Conservation (phyloP, 2,113 vertebrate genomes). For the Chascanopsetta lugubris region DNA sequence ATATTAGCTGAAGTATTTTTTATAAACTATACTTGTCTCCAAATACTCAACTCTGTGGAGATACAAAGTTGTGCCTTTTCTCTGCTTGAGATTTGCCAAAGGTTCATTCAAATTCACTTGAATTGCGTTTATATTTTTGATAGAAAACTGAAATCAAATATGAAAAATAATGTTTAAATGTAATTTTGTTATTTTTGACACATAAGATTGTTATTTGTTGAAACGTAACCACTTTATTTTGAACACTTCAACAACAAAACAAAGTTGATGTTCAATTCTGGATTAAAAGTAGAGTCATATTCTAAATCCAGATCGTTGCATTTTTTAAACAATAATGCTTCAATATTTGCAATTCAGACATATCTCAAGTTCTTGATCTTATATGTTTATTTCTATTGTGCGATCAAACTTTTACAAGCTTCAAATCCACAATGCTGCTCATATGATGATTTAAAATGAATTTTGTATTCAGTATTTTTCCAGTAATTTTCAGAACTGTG, state of each 20-base stretch:
- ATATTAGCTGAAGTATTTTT: background rate
- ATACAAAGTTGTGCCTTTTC: background rate
- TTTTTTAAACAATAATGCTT: background rate
- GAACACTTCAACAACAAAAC: background rate
- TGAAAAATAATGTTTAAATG: background rate
- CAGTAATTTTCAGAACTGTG: no score
- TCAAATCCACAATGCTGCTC: no score
- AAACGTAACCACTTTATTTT: background rate
- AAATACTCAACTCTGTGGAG: slow-evolving; percentile 3
- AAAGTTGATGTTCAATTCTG: no score
- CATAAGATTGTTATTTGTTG: background rate
- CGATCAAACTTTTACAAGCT: background rate
- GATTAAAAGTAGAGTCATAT: no score
- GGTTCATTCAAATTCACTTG: no score
- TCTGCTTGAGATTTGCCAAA: no score
- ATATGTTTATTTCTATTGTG: background rate
- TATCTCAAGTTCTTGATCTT: no score
- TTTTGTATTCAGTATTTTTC: no score
- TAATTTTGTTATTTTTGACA: background rate
- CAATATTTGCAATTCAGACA: no score
- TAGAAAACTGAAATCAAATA: no score
- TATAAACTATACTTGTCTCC: slow-evolving; percentile 2
- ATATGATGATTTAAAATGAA: no score
- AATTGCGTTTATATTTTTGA: background rate
- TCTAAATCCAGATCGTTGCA: background rate